Base-by-base conservation (phyloP, 2,888 invertebrate genomes). In the Pelosia muscerda region DNA sequence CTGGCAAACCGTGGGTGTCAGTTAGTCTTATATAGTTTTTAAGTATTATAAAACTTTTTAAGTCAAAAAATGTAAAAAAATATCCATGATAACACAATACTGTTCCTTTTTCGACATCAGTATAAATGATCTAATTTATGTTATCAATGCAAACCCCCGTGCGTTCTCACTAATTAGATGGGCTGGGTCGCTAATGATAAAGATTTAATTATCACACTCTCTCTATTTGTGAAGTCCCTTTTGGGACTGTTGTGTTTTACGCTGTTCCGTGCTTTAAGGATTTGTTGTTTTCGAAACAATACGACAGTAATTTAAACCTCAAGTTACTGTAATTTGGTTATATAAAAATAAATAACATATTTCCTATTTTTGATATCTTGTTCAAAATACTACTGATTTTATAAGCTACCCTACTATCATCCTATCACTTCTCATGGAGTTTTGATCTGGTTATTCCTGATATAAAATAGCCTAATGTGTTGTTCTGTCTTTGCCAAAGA, bases 111-210 rank as follows among this genome's bases (percentile, higher is more conserved):
- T 49, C 10, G n/a, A 49, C 2, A 8, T 49, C 8, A n/a, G 49
- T n/a, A 49, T n/a, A 42, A 49, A 8, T 19, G n/a, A n/a, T 49
- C 49, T 49, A 49, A 49, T 49, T 49, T 19, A 49, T 49, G 49
- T 49, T 49, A 49, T 49, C 49, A 49, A 49, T 49, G 49, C 8
- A n/a, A 49, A n/a, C n/a, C 49, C n/a, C 49, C 6, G n/a, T n/a
- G 49, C 49, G n/a, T 49, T 49, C 49, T n/a, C 19, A 15, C 49
- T 49, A 49, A 49, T 49, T 49, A 49, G n/a, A 49, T 49, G n/a
- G 49, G 49, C 49, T 49, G 49, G 49, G 49, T 49, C 49, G 49
- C n/a, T 49, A 49, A 49, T 49, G 49, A 49, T 49, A 49, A 49
- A 49, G 49, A 49, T 49, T 49, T 49, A 49, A 49, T 49, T 49